Evolutionary conservation across 2,797 vertebrate genomes (phyloP).

Genomic region (Scleropages formosus): DNA sequence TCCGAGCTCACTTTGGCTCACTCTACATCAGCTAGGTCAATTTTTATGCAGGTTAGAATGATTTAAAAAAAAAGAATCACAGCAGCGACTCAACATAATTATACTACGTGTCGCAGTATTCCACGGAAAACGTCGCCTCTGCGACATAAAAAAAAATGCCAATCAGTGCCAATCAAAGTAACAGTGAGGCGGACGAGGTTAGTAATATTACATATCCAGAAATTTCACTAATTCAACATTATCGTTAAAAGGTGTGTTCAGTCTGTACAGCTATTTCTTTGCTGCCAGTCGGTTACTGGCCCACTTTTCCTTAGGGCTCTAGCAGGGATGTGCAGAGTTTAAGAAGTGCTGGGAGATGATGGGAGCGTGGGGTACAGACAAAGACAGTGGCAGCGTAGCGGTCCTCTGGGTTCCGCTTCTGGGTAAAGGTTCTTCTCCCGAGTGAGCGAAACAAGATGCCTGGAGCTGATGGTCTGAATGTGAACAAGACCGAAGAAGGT

Average conservation of each 20-base stretch:
- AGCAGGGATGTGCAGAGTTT: too few relatives aligned
- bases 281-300: too few relatives aligned
- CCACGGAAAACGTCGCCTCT: too few relatives aligned
- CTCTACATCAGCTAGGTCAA: too few relatives aligned
- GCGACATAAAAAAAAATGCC: not conserved
- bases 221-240: not conserved
- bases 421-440: not conserved
- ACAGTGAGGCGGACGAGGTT: not conserved
- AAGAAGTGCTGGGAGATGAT: too few relatives aligned
- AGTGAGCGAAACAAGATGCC: not conserved
- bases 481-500: not conserved
- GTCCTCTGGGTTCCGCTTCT: too few relatives aligned
- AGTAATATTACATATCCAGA: not conserved
- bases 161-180: not conserved
- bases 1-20: too few relatives aligned
- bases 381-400: not conserved
- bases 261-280: not conserved
- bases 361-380: too few relatives aligned
- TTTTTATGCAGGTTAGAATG: too few relatives aligned
- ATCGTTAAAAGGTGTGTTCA: not conserved
- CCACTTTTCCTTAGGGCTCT: too few relatives aligned
- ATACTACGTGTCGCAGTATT: too few relatives aligned
- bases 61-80: not conserved
- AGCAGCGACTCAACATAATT: not conserved
- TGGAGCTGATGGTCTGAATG: not conserved